These are phyloP conservation scores for Asobara japonica DNA, from an alignment of 1,140 invertebrate species.

Conservation along the genomic window DNA sequence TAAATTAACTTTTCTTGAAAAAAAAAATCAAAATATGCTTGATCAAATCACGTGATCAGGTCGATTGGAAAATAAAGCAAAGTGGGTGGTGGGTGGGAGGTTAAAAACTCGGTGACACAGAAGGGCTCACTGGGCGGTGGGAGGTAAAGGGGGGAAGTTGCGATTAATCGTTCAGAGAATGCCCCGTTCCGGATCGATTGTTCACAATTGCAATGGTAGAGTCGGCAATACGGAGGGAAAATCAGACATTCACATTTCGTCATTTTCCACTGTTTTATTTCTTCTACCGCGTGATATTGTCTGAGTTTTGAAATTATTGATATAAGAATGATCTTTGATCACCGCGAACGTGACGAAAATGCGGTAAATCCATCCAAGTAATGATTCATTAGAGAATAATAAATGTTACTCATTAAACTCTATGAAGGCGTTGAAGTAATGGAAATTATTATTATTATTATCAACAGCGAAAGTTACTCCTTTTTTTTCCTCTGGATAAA, in stretches of 20 bases:
- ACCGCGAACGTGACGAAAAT: neutral
- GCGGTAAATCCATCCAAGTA: neutral
- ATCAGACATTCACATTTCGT: slow-evolving; percentile 9
- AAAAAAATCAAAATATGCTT: neutral
- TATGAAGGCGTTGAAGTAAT: too few species aligned
- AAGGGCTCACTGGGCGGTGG: neutral
- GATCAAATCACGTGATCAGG: neutral
- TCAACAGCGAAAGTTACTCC: too few species aligned
- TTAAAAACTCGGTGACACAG: slow-evolving; percentile 11
- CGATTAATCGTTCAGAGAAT: slow-evolving; percentile 16
- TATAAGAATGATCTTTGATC: neutral
- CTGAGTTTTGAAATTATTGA: neutral
- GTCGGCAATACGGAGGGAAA: neutral
- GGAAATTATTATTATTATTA: too few species aligned
- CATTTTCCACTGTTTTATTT: neutral
- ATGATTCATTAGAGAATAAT: neutral
- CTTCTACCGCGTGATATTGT: neutral
- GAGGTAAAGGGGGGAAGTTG: neutral
- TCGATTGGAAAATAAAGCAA: neutral
- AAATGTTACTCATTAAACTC: too few species aligned
- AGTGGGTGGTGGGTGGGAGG: neutral
- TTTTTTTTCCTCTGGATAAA: too few species aligned
- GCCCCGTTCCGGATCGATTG: slow-evolving; percentile 12
- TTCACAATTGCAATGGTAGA: neutral
- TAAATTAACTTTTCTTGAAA: neutral